A percentile compares a stretch with the other conserved stretches of the same genome.
phyloP scores from a whole-genome alignment of 2,888 invertebrate genomes.

The Macrophya alboannulata region DNA sequence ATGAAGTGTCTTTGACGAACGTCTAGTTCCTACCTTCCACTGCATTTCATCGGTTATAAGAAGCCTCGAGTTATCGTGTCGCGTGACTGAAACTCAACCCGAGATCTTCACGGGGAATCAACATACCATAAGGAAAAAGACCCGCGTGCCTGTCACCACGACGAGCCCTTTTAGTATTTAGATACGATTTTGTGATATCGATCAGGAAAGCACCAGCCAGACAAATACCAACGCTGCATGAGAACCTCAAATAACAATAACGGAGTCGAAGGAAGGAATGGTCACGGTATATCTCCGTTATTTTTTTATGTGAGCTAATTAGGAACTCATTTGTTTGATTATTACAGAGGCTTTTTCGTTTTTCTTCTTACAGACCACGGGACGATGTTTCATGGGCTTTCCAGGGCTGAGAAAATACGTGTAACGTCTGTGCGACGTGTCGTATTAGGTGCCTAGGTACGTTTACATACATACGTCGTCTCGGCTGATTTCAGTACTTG shows the following conservation, averaged over 20 bases:
- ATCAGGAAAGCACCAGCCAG: background rate
- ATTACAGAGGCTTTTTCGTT: background rate
- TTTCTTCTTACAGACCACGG: background rate
- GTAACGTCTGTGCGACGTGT: background rate
- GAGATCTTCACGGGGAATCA: background rate
- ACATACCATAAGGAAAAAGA: constrained; percentile 21
- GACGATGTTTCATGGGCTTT: background rate
- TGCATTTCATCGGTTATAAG: background rate
- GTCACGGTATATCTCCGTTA: background rate
- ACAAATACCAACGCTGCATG: background rate
- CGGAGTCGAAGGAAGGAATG: background rate
- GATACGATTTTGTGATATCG: constrained; percentile 41
- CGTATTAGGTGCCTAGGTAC: background rate
- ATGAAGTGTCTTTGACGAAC: background rate
- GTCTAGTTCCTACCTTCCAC: background rate
- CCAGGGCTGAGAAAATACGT: background rate
- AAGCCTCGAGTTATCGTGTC: constrained; percentile 37
- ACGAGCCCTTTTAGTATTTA: background rate
- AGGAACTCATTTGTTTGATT: too few relatives aligned
- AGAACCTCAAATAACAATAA: background rate
- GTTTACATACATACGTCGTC: background rate
- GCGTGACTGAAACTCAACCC: constrained; percentile 37
- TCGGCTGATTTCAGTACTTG: constrained; percentile 16
- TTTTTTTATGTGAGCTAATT: background rate
- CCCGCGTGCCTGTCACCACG: constrained; percentile 27